A percentile compares a stretch with the other conserved stretches of the same genome.
Conservation (phyloP, 2,888 invertebrate species). For the Acanthosepion lycidas region DNA sequence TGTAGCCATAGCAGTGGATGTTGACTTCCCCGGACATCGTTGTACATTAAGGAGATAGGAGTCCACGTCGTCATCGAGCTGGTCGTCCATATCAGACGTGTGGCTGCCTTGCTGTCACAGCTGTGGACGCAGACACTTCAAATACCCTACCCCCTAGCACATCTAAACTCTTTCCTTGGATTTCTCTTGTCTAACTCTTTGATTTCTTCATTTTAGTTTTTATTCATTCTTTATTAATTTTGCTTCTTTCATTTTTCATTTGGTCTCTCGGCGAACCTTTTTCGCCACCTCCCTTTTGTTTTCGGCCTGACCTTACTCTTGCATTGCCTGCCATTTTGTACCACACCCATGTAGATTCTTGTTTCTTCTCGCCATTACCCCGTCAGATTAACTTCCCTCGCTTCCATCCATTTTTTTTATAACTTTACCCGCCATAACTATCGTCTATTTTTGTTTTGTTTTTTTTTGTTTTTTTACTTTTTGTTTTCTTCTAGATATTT, state of each 20-base stretch:
- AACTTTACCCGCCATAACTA: not conserved
- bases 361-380: not conserved
- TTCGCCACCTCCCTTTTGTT: not conserved
- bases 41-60: slow-evolving; percentile 1
- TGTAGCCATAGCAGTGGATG: not conserved
- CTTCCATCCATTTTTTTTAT: not conserved
- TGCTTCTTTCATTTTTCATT: not conserved
- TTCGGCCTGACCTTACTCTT: not conserved
- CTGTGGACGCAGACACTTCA: not conserved
- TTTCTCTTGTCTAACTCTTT: not conserved
- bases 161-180: not conserved
- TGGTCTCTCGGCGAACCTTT: not conserved
- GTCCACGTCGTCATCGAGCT: not conserved
- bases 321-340: not conserved
- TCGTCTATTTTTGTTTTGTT: not conserved
- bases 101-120: not conserved
- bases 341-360: not conserved
- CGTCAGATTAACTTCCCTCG: not conserved
- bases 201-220: not conserved
- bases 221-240: not conserved
- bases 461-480: not conserved
- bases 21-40: not conserved
- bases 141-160: not conserved
- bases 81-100: slow-evolving; percentile 11
- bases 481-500: not conserved